Percentiles rank a stretch among this genome's conserved stretches.
phyloP scores from a whole-genome alignment of 2,113 vertebrate genomes.

The Malaclemys terrapin region DNA sequence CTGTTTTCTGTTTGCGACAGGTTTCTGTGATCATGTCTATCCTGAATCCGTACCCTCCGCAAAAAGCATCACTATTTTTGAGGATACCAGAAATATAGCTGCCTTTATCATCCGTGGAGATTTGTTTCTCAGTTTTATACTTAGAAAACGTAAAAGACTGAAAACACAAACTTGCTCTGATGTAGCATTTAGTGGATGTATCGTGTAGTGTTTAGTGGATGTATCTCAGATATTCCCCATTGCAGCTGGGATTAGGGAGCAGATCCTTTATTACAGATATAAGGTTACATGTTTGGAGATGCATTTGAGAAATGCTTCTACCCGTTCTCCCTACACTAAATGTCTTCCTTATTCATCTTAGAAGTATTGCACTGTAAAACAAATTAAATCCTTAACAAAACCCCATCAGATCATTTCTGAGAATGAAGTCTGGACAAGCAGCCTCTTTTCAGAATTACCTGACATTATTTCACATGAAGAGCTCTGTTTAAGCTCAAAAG shows the following conservation, averaged over 20 bases:
- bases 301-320: background rate
- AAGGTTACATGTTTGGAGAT: background rate
- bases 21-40: background rate
- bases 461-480: background rate
- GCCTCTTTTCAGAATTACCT: background rate
- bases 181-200: background rate
- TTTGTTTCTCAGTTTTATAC: background rate
- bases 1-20: background rate
- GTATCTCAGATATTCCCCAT: background rate
- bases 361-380: accelerated
- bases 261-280: background rate
- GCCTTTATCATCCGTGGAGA: background rate
- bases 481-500: background rate
- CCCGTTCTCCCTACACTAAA: accelerated
- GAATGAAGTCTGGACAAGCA: background rate
- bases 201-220: background rate
- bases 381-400: background rate
- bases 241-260: background rate
- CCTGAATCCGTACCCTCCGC: accelerated
- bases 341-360: background rate
- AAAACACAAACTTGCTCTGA: background rate
- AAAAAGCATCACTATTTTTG: accelerated
- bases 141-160: background rate
- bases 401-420: background rate
- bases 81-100: background rate